Evolutionary conservation across 1,140 invertebrate genomes (phyloP).

Genomic region (Neodiprion fabricii): DNA sequence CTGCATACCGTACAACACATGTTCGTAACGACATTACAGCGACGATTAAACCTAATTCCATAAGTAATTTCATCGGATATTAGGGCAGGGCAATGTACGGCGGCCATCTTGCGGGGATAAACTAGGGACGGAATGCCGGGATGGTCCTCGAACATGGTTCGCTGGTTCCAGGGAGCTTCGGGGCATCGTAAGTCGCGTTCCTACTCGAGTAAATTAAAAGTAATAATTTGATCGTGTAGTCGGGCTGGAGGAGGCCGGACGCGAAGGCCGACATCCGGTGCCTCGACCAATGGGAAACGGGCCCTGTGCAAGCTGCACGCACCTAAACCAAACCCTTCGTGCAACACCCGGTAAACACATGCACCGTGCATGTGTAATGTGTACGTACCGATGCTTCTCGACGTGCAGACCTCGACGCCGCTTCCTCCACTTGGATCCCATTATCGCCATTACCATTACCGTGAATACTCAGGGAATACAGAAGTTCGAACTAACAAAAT

Average conservation of each 20-base stretch:
- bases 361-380: neutral
- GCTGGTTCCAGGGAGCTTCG: neutral
- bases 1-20: no score
- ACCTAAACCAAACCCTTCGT: neutral
- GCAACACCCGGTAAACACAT: no score
- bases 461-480: slow-evolving; percentile 36
- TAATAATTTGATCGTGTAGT: neutral
- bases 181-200: neutral
- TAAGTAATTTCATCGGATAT: neutral
- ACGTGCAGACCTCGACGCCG: no score
- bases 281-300: slow-evolving; percentile 33
- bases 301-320: slow-evolving; percentile 29
- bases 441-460: slow-evolving; percentile 47
- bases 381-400: no score
- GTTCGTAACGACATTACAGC: no score
- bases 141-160: neutral
- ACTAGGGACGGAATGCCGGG: neutral
- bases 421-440: slow-evolving; percentile 26
- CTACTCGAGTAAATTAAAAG: neutral
- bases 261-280: slow-evolving; percentile 37
- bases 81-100: neutral
- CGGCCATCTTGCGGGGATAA: slow-evolving; percentile 1
- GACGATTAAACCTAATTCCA: no score
- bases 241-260: slow-evolving; percentile 14
- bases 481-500: slow-evolving; percentile 46